A percentile compares a stretch with the other conserved stretches of the same genome.
These are phyloP conservation scores for Trachymyrmex septentrionalis DNA, from an alignment of 1,140 invertebrate genomes.

Conservation along the genomic window DNA sequence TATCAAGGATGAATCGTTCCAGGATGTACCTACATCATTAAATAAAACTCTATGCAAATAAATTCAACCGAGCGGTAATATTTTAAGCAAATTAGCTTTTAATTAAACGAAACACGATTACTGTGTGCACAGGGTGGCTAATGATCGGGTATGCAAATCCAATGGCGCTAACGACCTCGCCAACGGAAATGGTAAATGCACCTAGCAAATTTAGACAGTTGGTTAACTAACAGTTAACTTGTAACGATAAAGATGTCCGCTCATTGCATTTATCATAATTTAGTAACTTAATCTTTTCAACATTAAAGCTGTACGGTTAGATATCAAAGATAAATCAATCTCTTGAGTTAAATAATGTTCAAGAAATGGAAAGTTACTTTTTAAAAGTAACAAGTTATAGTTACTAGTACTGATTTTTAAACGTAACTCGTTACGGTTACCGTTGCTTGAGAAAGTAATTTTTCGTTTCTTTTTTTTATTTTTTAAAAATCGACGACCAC, in stretches of 20 bases:
- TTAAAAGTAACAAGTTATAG: too few species aligned
- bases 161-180: slow-evolving; percentile 11
- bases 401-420: too few species aligned
- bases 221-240: slow-evolving; percentile 2
- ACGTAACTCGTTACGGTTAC: too few species aligned
- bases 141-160: slow-evolving; percentile 50
- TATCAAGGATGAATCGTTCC: not conserved
- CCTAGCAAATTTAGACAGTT: not conserved
- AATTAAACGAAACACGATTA: slow-evolving; percentile 49
- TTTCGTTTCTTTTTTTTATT: too few species aligned
- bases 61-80: not conserved
- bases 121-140: slow-evolving; percentile 29
- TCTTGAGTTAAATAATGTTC: too few species aligned
- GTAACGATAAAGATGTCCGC: not conserved
- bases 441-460: too few species aligned
- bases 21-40: not conserved
- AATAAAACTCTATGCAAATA: slow-evolving; percentile 19
- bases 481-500: too few species aligned
- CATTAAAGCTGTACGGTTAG: too few species aligned
- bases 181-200: slow-evolving; percentile 25
- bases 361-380: too few species aligned
- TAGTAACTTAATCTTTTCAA: not conserved
- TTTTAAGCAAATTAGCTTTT: slow-evolving; percentile 52
- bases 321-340: too few species aligned
- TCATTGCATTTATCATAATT: slow-evolving; percentile 1